Conservation (phyloP, 2,888 invertebrate genomes). For the Acutogordius australiensis region DNA sequence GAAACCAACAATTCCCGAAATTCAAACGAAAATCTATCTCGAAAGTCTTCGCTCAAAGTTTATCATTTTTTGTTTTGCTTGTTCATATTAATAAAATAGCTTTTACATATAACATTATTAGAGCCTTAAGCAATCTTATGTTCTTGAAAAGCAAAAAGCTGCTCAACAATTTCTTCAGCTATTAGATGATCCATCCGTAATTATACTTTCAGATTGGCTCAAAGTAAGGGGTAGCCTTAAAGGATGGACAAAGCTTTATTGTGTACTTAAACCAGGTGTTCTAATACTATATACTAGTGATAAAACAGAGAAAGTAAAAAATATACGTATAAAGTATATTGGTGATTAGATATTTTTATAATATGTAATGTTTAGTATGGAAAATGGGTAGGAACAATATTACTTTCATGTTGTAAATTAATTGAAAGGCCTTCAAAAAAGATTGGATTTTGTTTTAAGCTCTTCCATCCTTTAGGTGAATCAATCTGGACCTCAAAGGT, state of each 20-base stretch:
- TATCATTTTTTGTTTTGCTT: too few species aligned
- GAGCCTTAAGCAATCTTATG: too few species aligned
- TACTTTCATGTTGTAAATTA: constrained; percentile 62
- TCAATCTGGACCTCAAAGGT: constrained; percentile 80
- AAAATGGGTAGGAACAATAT: constrained; percentile 75
- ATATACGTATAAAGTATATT: too few species aligned
- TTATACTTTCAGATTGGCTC: constrained; percentile 67
- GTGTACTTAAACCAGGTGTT: constrained; percentile 64
- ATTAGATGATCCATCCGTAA: constrained; percentile 61
- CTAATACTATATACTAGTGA: constrained; percentile 61
- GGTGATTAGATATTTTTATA: too few species aligned
- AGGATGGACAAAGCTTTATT: constrained; percentile 81
- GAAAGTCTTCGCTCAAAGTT: too few species aligned
- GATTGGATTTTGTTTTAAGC: constrained; percentile 82
- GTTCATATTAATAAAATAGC: too few species aligned
- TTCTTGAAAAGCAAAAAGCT: constrained; percentile 72
- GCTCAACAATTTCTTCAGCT: constrained; percentile 59
- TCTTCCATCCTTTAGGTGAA: constrained; percentile 72
- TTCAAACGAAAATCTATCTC: too few species aligned
- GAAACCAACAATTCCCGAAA: too few species aligned
- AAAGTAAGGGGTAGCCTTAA: constrained; percentile 67
- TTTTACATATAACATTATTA: too few species aligned
- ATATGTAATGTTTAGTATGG: constrained; percentile 35
- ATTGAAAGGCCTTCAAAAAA: constrained; percentile 82
- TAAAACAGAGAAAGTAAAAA: constrained; percentile 59